A percentile compares a stretch with the other conserved stretches of the same genome.
phyloP scores from a whole-genome alignment of 2,888 invertebrate genomes.

The Corythucha ciliata region DNA sequence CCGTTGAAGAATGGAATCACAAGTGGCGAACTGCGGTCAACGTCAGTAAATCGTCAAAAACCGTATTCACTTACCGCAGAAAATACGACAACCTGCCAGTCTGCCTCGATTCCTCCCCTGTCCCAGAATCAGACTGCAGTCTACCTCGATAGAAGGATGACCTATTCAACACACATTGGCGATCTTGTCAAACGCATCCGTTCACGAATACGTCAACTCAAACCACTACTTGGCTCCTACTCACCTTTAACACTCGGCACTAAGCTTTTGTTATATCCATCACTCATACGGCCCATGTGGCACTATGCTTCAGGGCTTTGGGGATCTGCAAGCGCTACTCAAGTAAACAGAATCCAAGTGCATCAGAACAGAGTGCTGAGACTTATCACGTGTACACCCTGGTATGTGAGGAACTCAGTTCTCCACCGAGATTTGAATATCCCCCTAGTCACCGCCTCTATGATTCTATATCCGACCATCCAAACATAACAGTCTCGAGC shows the following conservation, averaged over 20 bases:
- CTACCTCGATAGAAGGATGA: neutral
- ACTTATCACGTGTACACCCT: slow-evolving; percentile 3
- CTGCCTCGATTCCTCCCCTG: slow-evolving; percentile 4
- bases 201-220: neutral
- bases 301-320: no score
- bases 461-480: no score
- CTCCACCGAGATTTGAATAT: slow-evolving; percentile 7
- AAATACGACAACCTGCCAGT: slow-evolving; percentile 3
- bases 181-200: slow-evolving; percentile 8
- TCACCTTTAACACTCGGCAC: neutral
- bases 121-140: neutral
- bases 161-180: neutral
- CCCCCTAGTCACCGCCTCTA: slow-evolving; percentile 4
- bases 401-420: slow-evolving; percentile 5
- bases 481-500: no score
- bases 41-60: slow-evolving; percentile 5
- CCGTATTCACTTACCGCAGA: neutral
- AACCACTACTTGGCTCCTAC: neutral
- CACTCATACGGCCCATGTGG: no score
- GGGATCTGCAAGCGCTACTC: neutral
- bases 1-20: slow-evolving; percentile 8
- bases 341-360: neutral
- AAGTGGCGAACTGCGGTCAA: slow-evolving; percentile 11
- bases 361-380: slow-evolving; percentile 1
- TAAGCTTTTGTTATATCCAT: no score